Evolutionary conservation across 2,797 vertebrate genomes (phyloP).

Genomic region (Eidolon dupreanum): DNA sequence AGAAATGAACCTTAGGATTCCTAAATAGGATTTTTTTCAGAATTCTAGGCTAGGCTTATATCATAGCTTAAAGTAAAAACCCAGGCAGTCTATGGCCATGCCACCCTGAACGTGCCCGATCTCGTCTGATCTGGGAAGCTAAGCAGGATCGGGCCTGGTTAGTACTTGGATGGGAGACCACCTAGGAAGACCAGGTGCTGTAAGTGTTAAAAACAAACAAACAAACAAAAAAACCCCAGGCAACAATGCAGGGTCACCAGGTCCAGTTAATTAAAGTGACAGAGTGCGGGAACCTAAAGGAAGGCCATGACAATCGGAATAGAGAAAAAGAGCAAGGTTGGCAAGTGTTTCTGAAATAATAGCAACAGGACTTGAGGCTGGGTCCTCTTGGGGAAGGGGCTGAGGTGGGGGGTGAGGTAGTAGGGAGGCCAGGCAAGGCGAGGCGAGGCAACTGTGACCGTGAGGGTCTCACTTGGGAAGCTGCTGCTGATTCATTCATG

Average conservation of each 20-base stretch:
- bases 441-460: conserved; percentile 12
- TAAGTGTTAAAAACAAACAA: no score
- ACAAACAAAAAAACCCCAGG: background rate
- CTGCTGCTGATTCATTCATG: background rate
- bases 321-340: background rate
- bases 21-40: background rate
- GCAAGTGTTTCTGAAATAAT: background rate
- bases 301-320: background rate
- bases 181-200: no score
- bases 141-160: no score
- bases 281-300: background rate
- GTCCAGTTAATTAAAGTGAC: background rate
- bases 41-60: background rate
- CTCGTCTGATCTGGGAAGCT: no score
- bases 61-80: background rate
- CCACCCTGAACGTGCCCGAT: no score
- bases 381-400: background rate
- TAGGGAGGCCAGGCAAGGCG: background rate
- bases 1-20: conserved; percentile 29
- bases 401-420: rapidly evolving
- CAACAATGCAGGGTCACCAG: background rate
- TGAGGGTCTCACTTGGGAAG: background rate
- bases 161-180: no score
- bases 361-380: background rate
- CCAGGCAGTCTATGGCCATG: background rate